Percentiles rank a stretch among this genome's conserved stretches.
These are phyloP conservation scores for Automeris io DNA, from an alignment of 2,888 invertebrate genomes.

Conservation along the genomic window DNA sequence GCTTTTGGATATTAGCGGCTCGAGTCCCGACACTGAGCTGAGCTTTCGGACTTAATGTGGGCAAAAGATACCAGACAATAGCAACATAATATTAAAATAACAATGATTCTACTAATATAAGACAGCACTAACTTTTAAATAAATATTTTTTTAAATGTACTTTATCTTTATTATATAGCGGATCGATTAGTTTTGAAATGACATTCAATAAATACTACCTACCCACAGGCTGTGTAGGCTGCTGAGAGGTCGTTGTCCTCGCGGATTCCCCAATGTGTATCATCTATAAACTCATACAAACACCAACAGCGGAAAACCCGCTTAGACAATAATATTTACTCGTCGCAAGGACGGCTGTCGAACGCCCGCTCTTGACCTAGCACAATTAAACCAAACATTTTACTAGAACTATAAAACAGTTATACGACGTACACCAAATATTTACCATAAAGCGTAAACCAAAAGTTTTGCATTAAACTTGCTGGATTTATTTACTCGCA, in stretches of 20 bases:
- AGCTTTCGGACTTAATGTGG: background rate
- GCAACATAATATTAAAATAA: no score
- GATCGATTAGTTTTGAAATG: no score
- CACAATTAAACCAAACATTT: conserved; percentile 76
- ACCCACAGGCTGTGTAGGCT: conserved; percentile 3
- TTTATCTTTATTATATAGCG: no score
- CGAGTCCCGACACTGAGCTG: conserved; percentile 2
- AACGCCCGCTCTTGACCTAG: conserved; percentile 75
- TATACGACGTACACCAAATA: conserved; percentile 75
- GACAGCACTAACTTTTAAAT: no score
- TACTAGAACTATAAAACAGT: conserved; percentile 75
- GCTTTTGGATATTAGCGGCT: conserved; percentile 28
- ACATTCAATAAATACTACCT: no score
- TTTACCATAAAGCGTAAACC: conserved; percentile 77
- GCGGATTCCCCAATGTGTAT: conserved; percentile 38
- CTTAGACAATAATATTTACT: conserved; percentile 76
- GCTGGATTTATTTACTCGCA: conserved; percentile 67
- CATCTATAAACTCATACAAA: conserved; percentile 57
- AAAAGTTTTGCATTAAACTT: conserved; percentile 75
- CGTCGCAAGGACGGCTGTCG: conserved; percentile 74
- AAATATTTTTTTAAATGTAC: no score
- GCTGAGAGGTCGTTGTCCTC: conserved; percentile 38
- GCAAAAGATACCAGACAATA: background rate
- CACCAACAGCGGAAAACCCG: conserved; percentile 70
- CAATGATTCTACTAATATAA: no score